Evolutionary conservation across 2,888 invertebrate species (phyloP).

Genomic region (Andrena camellia): DNA sequence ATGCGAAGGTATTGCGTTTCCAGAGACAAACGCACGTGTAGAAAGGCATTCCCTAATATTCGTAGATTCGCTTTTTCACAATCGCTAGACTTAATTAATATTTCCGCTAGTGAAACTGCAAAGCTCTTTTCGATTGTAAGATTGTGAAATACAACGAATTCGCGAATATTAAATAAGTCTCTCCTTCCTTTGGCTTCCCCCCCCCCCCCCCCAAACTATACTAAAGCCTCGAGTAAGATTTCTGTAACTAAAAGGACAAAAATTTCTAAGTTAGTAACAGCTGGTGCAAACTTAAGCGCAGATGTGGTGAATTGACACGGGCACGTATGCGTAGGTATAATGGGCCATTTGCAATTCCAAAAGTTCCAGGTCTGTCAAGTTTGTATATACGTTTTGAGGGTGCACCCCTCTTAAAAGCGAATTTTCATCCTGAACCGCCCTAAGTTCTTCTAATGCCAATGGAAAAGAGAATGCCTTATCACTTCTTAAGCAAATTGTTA

Average conservation of each 20-base stretch:
- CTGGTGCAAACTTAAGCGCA: conserved; percentile 40
- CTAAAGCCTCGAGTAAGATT: conserved; percentile 1
- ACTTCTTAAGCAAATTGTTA: not conserved
- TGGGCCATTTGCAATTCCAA: conserved; percentile 49
- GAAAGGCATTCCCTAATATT: not conserved
- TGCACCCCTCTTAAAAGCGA: conserved; percentile 18
- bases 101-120: not conserved
- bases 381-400: conserved; percentile 18
- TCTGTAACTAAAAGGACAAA: not conserved
- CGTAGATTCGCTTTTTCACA: not conserved
- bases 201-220: too few relatives aligned
- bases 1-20: conserved; percentile 30
- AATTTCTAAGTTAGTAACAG: conserved; percentile 21
- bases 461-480: conserved; percentile 12
- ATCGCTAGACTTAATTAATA: not conserved
- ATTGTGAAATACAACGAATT: not conserved
- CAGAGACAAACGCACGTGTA: not conserved
- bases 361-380: conserved; percentile 27
- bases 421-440: not conserved
- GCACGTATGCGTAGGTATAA: conserved; percentile 27
- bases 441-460: conserved; percentile 10
- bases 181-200: not conserved
- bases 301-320: conserved; percentile 38
- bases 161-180: not conserved
- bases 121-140: not conserved